phyloP scores from a whole-genome alignment of 2,888 invertebrate species.

The Eupithecia vulgata region DNA sequence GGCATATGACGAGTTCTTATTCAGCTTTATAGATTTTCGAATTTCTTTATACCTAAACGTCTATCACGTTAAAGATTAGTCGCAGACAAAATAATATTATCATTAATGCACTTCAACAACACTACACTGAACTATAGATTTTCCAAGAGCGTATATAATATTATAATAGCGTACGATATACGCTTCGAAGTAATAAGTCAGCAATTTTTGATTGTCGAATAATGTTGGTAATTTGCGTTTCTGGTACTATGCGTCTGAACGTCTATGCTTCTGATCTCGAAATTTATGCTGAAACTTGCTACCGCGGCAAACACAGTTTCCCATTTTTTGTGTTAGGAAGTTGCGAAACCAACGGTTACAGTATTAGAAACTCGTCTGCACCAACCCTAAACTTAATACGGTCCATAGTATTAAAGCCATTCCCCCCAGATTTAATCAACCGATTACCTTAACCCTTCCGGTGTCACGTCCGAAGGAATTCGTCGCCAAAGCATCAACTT shows the following conservation, averaged over 20 bases:
- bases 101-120: background rate
- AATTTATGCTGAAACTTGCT: background rate
- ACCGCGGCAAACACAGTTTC: background rate
- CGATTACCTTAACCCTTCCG: conserved; percentile 39
- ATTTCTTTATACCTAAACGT: background rate
- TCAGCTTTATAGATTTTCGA: background rate
- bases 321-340: background rate
- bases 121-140: too few relatives aligned
- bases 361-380: background rate
- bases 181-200: too few relatives aligned
- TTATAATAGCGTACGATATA: too few relatives aligned
- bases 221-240: too few relatives aligned
- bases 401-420: conserved; percentile 10
- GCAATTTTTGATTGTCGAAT: too few relatives aligned
- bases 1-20: too few relatives aligned
- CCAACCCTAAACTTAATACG: background rate
- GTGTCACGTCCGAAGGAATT: conserved; percentile 54
- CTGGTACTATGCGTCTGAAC: too few relatives aligned
- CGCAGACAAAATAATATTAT: background rate
- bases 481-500: conserved; percentile 57
- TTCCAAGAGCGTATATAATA: too few relatives aligned
- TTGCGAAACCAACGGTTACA: background rate
- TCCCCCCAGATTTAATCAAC: conserved; percentile 42
- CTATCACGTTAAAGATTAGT: background rate
- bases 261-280: too few relatives aligned